These are phyloP conservation scores for Spea bombifrons DNA, from an alignment of 2,113 vertebrate species.

Conservation along the genomic window DNA sequence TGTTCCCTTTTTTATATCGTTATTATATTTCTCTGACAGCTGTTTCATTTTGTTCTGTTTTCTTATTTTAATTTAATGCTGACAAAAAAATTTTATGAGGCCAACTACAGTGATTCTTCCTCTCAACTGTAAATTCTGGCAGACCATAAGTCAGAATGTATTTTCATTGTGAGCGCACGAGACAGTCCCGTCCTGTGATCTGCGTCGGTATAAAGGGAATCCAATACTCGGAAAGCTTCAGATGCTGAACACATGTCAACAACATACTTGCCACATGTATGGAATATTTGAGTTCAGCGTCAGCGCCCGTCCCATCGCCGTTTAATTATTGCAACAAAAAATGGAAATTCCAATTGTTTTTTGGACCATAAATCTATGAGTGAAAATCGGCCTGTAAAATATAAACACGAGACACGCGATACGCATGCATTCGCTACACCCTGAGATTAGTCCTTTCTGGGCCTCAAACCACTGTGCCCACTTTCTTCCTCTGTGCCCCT, in stretches of 20 bases:
- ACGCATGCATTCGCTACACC: too few species aligned
- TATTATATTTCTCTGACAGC: constrained; percentile 42
- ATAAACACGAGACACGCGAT: neutral
- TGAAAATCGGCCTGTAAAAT: neutral
- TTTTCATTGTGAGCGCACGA: constrained; percentile 53
- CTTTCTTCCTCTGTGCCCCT: too few species aligned
- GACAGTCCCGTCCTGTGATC: constrained; percentile 49
- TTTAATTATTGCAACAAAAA: constrained; percentile 48
- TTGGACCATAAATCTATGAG: constrained; percentile 34
- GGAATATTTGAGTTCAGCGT: constrained; percentile 50
- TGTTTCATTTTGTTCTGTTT: constrained; percentile 38
- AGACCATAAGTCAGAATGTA: constrained; percentile 56
- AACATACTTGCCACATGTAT: constrained; percentile 52
- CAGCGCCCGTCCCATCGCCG: constrained; percentile 49
- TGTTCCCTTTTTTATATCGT: constrained; percentile 1
- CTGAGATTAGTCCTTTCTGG: too few species aligned
- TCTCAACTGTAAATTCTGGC: constrained; percentile 51
- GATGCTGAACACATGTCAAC: constrained; percentile 54
- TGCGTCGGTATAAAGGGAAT: constrained; percentile 54
- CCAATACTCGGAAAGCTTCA: constrained; percentile 50
- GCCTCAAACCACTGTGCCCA: too few species aligned
- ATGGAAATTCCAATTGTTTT: constrained; percentile 45
- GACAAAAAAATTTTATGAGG: constrained; percentile 55
- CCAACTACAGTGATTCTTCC: constrained; percentile 39
- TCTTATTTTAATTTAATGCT: constrained; percentile 46